Evolutionary conservation across 2,888 invertebrate genomes (phyloP).

Genomic region (Cryptus viduatorius): DNA sequence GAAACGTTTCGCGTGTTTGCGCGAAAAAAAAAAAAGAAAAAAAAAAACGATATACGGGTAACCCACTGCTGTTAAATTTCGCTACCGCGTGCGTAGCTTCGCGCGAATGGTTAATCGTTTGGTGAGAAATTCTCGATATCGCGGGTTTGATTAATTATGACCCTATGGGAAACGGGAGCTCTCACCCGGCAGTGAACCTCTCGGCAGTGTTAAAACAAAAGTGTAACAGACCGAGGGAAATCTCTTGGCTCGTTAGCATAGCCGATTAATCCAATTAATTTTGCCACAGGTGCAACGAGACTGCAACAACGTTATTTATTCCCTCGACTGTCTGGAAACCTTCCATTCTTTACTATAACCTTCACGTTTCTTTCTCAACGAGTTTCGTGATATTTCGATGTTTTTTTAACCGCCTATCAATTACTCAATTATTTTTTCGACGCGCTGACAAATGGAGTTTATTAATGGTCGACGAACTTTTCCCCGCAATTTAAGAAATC

Average conservation of each 20-base stretch:
- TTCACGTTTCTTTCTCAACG: neutral
- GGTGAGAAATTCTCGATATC: constrained; percentile 57
- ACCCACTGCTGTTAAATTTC: constrained; percentile 31
- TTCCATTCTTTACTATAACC: constrained; percentile 12
- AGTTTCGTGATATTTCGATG: neutral
- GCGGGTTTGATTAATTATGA: constrained; percentile 24
- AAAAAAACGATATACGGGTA: constrained; percentile 32
- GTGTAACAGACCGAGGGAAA: constrained; percentile 27
- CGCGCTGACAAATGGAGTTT: no score
- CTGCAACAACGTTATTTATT: constrained; percentile 4
- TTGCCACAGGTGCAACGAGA: constrained; percentile 9
- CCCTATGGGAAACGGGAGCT: constrained; percentile 37
- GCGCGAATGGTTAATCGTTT: constrained; percentile 29
- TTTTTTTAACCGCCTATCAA: neutral
- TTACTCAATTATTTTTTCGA: no score
- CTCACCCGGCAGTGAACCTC: constrained; percentile 31
- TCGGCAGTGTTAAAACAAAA: constrained; percentile 11
- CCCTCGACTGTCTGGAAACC: neutral
- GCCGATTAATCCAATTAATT: constrained; percentile 63
- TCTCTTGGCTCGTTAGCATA: constrained; percentile 55
- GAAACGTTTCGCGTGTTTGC: neutral
- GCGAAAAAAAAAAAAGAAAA: neutral
- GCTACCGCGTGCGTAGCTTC: neutral
- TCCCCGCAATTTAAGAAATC: no score
- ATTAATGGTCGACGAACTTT: no score